A percentile compares a stretch with the other conserved stretches of the same genome.
phyloP scores from a whole-genome alignment of 2,113 vertebrate genomes.

The Phocoena phocoena region DNA sequence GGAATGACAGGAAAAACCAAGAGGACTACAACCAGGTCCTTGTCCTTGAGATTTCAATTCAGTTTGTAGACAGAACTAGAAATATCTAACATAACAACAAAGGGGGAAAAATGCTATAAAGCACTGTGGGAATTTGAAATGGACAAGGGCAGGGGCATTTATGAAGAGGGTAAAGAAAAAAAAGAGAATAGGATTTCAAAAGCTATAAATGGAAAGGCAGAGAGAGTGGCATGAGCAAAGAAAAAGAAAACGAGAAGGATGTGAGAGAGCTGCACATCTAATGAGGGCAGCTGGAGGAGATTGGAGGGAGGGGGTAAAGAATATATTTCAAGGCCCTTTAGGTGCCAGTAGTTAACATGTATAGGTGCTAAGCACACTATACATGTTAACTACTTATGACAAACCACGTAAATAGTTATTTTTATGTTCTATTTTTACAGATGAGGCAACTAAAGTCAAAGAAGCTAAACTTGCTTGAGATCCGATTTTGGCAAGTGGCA shows the following conservation, averaged over 20 bases:
- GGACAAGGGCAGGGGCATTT: neutral
- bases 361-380: neutral
- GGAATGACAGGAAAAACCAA: slow-evolving; percentile 4
- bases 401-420: neutral
- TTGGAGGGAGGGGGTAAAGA: neutral
- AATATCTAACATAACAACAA: neutral
- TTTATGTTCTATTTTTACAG: slow-evolving; percentile 5
- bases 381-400: neutral
- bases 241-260: neutral
- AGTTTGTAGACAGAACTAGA: neutral
- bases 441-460: slow-evolving; percentile 26
- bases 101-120: neutral
- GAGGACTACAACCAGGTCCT: neutral
- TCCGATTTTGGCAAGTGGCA: neutral
- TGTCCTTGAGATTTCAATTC: neutral
- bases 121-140: neutral
- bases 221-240: neutral
- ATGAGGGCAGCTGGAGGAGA: neutral
- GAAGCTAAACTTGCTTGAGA: neutral
- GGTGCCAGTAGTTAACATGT: neutral
- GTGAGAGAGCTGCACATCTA: neutral
- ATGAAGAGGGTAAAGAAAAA: neutral
- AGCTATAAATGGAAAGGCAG: neutral
- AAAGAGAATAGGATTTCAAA: neutral
- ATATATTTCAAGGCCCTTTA: neutral